A percentile compares a stretch with the other conserved stretches of the same genome.
Evolutionary conservation across 2,113 vertebrate species (phyloP).

Genomic region (Mesocricetus auratus): DNA sequence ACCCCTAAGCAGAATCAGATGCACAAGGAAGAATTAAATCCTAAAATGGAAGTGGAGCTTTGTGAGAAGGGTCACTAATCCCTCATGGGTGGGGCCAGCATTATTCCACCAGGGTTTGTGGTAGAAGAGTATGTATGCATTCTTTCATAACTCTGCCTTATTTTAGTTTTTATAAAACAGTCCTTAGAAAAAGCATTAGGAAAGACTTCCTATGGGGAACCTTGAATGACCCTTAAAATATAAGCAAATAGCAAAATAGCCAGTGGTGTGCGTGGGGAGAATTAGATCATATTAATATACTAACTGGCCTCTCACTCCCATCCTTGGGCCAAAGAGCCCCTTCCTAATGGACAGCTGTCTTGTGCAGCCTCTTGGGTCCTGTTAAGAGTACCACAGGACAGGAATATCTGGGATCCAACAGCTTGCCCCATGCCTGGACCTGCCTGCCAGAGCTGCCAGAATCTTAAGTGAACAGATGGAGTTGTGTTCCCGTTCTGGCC

Average conservation of each 20-base stretch:
- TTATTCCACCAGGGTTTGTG: not conserved
- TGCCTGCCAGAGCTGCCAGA: not conserved
- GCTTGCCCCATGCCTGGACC: not conserved
- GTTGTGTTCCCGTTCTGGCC: not conserved
- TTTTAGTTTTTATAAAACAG: not conserved
- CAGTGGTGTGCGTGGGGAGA: not conserved
- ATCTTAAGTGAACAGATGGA: constrained; percentile 34
- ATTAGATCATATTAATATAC: not conserved
- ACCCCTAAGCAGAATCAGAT: constrained; percentile 57
- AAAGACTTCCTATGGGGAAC: not conserved
- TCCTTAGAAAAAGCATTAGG: not conserved
- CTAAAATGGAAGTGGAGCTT: constrained; percentile 1
- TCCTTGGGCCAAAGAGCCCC: not conserved
- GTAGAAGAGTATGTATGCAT: not conserved
- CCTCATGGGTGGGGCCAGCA: not conserved
- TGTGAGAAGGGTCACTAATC: not conserved
- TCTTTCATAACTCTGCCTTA: not conserved
- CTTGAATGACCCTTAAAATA: not conserved
- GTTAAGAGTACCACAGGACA: not conserved
- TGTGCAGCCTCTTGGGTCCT: not conserved
- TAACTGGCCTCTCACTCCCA: not conserved
- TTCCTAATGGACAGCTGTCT: not conserved
- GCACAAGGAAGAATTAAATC: not conserved
- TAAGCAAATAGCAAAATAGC: not conserved
- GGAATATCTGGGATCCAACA: not conserved